These are phyloP conservation scores for Noctua janthina DNA, from an alignment of 2,888 invertebrate species.

Conservation along the genomic window DNA sequence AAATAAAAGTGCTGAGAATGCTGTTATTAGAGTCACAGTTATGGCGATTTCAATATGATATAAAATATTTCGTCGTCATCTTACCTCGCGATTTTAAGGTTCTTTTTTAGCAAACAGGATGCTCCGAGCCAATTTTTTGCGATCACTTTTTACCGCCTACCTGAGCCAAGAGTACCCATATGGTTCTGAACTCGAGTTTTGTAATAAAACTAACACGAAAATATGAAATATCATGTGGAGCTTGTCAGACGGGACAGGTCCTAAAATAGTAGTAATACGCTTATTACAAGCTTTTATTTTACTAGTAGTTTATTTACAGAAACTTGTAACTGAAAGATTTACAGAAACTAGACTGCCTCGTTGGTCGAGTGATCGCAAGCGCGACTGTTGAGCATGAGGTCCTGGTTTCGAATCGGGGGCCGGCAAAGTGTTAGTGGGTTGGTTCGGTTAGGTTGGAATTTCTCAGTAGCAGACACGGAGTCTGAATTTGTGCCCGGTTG, in stretches of 20 bases:
- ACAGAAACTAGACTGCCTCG: neutral
- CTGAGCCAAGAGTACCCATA: constrained; percentile 56
- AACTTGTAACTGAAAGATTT: neutral
- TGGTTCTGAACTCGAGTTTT: constrained; percentile 38
- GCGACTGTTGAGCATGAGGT: no score
- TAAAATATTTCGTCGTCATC: constrained; percentile 25
- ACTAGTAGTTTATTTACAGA: neutral
- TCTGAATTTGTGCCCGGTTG: no score
- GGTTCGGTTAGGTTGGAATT: no score
- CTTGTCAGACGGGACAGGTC: neutral
- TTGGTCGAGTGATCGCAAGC: neutral
- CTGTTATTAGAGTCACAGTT: neutral
- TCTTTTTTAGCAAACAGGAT: constrained; percentile 53
- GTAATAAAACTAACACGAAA: constrained; percentile 39
- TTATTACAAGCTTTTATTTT: neutral
- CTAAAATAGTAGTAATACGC: neutral
- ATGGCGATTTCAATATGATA: neutral
- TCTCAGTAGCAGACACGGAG: neutral
- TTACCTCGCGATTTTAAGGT: constrained; percentile 15
- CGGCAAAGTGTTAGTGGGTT: no score
- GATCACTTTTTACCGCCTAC: constrained; percentile 53
- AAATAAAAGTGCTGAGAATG: no score
- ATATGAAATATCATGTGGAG: constrained; percentile 29
- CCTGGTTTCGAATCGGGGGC: no score
- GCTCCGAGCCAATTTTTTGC: constrained; percentile 52